These are phyloP conservation scores for Drosophila obscura DNA, from an alignment of 1,140 invertebrate species.

Conservation along the genomic window DNA sequence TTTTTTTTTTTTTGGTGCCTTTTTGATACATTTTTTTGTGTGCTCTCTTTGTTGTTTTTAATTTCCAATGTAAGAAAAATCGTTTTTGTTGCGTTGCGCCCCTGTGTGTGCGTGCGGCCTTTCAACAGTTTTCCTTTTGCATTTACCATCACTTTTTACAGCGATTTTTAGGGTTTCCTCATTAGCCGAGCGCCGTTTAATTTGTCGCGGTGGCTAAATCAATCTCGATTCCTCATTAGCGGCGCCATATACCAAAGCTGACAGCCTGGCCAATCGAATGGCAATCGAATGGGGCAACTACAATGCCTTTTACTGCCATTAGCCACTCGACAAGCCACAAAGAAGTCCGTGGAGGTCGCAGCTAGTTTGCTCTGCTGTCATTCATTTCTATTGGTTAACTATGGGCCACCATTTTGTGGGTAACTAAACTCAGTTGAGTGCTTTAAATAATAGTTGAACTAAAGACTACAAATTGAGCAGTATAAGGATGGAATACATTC, in stretches of 20 bases:
- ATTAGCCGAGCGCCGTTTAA: slow-evolving; percentile 74
- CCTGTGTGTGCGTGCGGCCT: slow-evolving; percentile 62
- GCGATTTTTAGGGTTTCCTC: slow-evolving; percentile 40
- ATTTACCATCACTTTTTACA: slow-evolving; percentile 26
- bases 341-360: too few relatives aligned
- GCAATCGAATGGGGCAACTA: background rate
- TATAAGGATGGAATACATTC: too few relatives aligned
- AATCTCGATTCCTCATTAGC: slow-evolving; percentile 60
- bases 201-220: slow-evolving; percentile 71
- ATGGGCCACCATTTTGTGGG: too few relatives aligned
- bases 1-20: slow-evolving; percentile 15
- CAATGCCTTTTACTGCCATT: too few relatives aligned
- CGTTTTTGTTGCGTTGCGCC: slow-evolving; percentile 60
- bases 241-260: slow-evolving; percentile 10
- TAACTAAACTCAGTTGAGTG: too few relatives aligned
- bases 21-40: slow-evolving; percentile 55
- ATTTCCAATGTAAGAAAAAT: slow-evolving; percentile 65
- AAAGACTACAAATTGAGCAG: too few relatives aligned
- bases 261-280: slow-evolving; percentile 42
- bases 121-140: slow-evolving; percentile 55
- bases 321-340: too few relatives aligned
- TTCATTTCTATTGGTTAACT: too few relatives aligned
- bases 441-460: too few relatives aligned
- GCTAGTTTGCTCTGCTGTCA: too few relatives aligned
- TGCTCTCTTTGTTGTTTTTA: slow-evolving; percentile 35